Conservation (phyloP, 2,888 invertebrate genomes). For the Incurvaria masculella region DNA sequence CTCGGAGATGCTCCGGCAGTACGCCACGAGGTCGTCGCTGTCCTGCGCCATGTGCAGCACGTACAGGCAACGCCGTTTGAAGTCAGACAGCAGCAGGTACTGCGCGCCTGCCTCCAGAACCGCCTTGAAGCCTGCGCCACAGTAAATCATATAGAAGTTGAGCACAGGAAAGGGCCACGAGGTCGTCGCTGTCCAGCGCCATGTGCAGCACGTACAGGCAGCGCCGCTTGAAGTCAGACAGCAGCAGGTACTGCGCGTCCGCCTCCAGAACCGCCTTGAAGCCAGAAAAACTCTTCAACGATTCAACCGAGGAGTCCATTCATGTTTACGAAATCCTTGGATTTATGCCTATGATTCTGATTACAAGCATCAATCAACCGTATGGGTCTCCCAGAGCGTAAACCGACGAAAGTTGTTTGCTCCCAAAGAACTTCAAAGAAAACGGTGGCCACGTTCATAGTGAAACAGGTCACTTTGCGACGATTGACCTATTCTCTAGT, state of each 20-base stretch:
- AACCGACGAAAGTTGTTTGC: too few relatives aligned
- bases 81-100: constrained; percentile 86
- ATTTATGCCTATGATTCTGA: too few relatives aligned
- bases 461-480: too few relatives aligned
- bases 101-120: constrained; percentile 81
- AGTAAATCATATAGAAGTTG: constrained; percentile 69
- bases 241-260: constrained; percentile 79
- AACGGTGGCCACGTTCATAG: too few relatives aligned
- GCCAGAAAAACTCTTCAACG: too few relatives aligned
- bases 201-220: constrained; percentile 80
- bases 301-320: too few relatives aligned
- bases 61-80: constrained; percentile 79
- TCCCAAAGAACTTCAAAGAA: too few relatives aligned
- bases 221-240: constrained; percentile 84
- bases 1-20: constrained; percentile 75
- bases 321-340: too few relatives aligned
- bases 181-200: constrained; percentile 46
- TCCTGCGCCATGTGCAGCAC: constrained; percentile 66
- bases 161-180: constrained; percentile 78
- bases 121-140: constrained; percentile 62
- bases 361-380: too few relatives aligned
- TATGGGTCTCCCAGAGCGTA: too few relatives aligned
- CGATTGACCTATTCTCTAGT: too few relatives aligned
- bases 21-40: constrained; percentile 54
- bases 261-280: constrained; percentile 81